These are phyloP conservation scores for Andrena haemorrhoa DNA, from an alignment of 2,888 invertebrate species.

Conservation along the genomic window DNA sequence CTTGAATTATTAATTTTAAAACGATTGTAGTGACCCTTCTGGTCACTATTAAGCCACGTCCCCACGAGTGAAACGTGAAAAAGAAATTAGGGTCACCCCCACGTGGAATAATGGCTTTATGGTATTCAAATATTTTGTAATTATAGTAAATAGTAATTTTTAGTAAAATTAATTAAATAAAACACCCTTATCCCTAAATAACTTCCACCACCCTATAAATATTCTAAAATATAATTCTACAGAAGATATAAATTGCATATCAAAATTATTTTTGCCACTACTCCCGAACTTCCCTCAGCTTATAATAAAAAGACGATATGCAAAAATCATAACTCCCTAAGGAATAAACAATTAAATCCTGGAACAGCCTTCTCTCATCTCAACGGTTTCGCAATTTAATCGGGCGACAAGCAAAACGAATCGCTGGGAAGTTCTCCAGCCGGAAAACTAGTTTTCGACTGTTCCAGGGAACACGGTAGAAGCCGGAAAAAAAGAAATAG, in stretches of 20 bases:
- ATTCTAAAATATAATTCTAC: too few relatives aligned
- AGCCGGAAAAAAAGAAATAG: background rate
- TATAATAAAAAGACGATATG: background rate
- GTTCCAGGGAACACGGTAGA: background rate
- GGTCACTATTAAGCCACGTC: background rate
- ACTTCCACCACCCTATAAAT: too few relatives aligned
- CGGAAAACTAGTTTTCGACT: constrained; percentile 12
- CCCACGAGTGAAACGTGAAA: background rate
- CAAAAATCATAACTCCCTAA: background rate
- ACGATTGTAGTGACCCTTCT: background rate
- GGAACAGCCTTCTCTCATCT: background rate
- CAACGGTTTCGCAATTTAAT: constrained; percentile 17
- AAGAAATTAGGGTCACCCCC: background rate
- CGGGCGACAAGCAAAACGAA: background rate
- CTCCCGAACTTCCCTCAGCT: too few relatives aligned
- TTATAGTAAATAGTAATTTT: too few relatives aligned
- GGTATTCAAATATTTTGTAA: too few relatives aligned
- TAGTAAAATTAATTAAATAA: too few relatives aligned
- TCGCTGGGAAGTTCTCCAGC: background rate
- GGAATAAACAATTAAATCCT: constrained; percentile 1
- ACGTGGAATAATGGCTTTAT: too few relatives aligned
- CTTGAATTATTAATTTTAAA: background rate
- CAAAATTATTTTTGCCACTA: background rate
- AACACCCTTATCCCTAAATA: too few relatives aligned
- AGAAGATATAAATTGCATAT: too few relatives aligned